phyloP scores from a whole-genome alignment of 2,113 vertebrate genomes.

The Poeciliopsis turrubarensis region DNA sequence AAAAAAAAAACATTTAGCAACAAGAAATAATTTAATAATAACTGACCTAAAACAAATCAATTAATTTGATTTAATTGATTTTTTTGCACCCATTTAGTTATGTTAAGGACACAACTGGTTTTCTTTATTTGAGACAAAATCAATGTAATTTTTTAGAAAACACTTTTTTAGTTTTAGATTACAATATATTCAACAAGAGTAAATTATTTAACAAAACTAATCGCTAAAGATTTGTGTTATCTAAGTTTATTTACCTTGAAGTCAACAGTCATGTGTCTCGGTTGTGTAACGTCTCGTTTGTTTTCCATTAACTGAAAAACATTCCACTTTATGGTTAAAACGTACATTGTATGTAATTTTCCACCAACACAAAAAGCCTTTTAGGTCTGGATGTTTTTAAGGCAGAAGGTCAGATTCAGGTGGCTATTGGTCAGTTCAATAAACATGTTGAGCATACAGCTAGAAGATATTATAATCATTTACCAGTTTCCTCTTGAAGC shows the following conservation, averaged over 20 bases:
- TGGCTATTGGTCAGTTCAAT: not conserved
- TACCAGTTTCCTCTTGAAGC: not conserved
- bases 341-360: not conserved
- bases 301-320: not conserved
- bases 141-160: not conserved
- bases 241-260: not conserved
- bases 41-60: no score
- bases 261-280: not conserved
- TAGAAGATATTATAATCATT: no score
- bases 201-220: not conserved
- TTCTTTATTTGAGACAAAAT: not conserved
- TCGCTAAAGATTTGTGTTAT: not conserved
- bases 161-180: not conserved
- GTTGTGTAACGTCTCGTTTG: not conserved
- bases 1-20: no score
- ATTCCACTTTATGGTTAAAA: not conserved
- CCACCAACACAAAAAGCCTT: not conserved
- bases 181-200: not conserved
- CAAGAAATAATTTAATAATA: no score
- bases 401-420: not conserved
- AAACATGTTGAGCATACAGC: no score
- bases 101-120: not conserved
- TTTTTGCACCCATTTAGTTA: not conserved
- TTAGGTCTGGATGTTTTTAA: not conserved
- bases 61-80: no score